These are phyloP conservation scores for Apamea monoglypha DNA, from an alignment of 2,888 invertebrate species.

Conservation along the genomic window DNA sequence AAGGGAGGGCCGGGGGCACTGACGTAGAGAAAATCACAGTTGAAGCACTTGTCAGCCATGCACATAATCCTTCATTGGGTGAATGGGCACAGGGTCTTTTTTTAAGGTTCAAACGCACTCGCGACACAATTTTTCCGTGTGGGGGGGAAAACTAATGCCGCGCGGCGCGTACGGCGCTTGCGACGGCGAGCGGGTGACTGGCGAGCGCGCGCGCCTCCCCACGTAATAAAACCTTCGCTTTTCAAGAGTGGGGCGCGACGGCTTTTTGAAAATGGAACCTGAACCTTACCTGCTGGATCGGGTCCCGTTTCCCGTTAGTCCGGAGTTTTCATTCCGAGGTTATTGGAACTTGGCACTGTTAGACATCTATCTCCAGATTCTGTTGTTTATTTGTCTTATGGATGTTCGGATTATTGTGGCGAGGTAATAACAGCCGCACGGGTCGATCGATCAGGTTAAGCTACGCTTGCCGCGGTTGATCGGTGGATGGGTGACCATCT, in stretches of 20 bases:
- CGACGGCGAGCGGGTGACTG: conserved; percentile 86
- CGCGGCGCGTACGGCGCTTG: conserved; percentile 83
- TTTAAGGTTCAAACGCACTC: conserved; percentile 74
- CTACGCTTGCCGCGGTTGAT: neutral
- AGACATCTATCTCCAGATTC: conserved; percentile 9
- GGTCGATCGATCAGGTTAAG: neutral
- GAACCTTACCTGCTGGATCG: conserved; percentile 64
- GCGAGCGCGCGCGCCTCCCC: conserved; percentile 75
- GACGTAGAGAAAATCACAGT: conserved; percentile 80
- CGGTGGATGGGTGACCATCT: neutral
- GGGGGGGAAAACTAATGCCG: conserved; percentile 85
- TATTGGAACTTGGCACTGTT: conserved; percentile 44
- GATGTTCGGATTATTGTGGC: neutral
- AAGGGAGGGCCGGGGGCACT: conserved; percentile 85
- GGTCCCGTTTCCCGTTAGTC: conserved; percentile 61
- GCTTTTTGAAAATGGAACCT: conserved; percentile 74
- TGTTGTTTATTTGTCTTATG: conserved; percentile 5
- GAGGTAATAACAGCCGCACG: neutral
- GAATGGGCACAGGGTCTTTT: conserved; percentile 67
- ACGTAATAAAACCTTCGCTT: conserved; percentile 86
- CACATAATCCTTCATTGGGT: conserved; percentile 86
- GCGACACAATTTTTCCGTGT: conserved; percentile 88
- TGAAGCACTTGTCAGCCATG: conserved; percentile 85
- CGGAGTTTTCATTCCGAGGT: conserved; percentile 53
- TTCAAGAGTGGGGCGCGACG: conserved; percentile 81